Conservation (phyloP, 2,797 vertebrate genomes). For the Echiichthys vipera region DNA sequence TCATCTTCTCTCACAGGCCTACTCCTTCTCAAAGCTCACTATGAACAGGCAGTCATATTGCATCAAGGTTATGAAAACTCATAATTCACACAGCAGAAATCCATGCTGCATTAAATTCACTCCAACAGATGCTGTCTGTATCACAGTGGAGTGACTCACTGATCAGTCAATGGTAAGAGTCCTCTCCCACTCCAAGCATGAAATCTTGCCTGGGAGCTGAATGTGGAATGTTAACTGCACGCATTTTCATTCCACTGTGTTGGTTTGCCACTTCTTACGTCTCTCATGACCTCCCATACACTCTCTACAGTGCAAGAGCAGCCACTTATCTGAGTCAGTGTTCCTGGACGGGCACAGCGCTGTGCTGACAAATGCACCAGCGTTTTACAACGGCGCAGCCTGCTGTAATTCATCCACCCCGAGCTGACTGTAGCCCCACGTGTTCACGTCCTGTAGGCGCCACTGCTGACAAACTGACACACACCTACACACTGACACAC, state of each 20-base stretch:
- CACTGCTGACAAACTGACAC: constrained; percentile 72
- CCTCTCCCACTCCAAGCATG: constrained; percentile 67
- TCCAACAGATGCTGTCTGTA: constrained; percentile 75
- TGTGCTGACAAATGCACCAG: constrained; percentile 67
- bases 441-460: constrained; percentile 65
- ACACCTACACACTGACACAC: constrained; percentile 70
- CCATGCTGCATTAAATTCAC: constrained; percentile 67
- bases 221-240: constrained; percentile 64
- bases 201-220: constrained; percentile 75
- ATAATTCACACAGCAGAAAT: constrained; percentile 67
- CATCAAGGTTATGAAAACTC: constrained; percentile 68
- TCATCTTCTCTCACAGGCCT: constrained; percentile 26
- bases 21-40: constrained; percentile 40
- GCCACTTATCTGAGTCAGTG: constrained; percentile 76
- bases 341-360: constrained; percentile 60
- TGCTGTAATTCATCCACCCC: constrained; percentile 68
- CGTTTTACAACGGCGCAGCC: constrained; percentile 60
- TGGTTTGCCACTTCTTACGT: constrained; percentile 65
- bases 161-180: constrained; percentile 77
- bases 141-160: constrained; percentile 76
- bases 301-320: constrained; percentile 59
- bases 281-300: constrained; percentile 68
- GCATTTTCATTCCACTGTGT: constrained; percentile 64
- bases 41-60: constrained; percentile 50
- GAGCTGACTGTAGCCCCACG: constrained; percentile 52